Conservation (phyloP, 1,140 invertebrate genomes). For the Adelges cooleyi region DNA sequence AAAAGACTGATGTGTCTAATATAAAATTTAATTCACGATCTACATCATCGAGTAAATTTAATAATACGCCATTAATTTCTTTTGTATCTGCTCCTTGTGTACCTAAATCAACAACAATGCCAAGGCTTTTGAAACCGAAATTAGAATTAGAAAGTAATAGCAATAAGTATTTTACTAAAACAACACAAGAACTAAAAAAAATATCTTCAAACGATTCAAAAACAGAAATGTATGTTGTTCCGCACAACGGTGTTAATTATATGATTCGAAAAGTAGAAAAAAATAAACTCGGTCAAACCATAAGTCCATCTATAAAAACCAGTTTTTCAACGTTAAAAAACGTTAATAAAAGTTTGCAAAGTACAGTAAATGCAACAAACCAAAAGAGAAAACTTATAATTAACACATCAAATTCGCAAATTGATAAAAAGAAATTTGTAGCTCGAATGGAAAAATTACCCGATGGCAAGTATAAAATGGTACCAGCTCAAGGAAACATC, state of each 20-base stretch:
- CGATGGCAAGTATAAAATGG: background rate
- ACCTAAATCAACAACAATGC: background rate
- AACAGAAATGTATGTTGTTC: background rate
- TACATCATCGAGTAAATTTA: background rate
- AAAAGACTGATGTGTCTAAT: background rate
- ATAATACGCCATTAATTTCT: background rate
- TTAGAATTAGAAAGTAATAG: background rate
- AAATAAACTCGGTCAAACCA: background rate
- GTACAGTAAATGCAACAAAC: background rate
- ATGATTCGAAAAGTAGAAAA: background rate
- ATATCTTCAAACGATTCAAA: background rate
- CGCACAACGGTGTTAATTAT: background rate
- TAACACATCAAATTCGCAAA: background rate
- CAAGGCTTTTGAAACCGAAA: background rate
- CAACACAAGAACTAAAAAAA: background rate
- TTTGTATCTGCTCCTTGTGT: background rate
- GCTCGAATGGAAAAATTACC: background rate
- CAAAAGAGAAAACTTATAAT: background rate
- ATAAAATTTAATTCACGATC: background rate
- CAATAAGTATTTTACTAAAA: background rate
- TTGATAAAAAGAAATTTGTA: background rate
- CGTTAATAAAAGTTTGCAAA: background rate
- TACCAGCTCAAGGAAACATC: background rate
- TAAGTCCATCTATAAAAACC: background rate
- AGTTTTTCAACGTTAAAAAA: background rate